Percentiles rank a stretch among this genome's conserved stretches.
These are phyloP conservation scores for Chorisops tibialis DNA, from an alignment of 2,888 invertebrate genomes.

Conservation along the genomic window DNA sequence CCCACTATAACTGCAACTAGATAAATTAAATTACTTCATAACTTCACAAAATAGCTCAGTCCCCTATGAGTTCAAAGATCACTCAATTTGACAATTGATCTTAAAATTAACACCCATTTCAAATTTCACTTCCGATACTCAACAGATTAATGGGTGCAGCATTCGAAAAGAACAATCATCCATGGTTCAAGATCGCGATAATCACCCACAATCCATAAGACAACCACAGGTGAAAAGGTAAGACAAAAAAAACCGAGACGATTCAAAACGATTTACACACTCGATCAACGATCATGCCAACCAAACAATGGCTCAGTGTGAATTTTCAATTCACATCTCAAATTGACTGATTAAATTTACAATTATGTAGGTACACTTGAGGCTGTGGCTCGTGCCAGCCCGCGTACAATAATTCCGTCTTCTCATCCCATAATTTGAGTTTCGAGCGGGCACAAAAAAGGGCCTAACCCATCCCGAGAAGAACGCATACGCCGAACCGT, in stretches of 20 bases:
- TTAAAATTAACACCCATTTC: too few species aligned
- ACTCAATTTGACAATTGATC: too few species aligned
- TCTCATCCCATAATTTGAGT: conserved; percentile 16
- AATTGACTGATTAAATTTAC: conserved; percentile 25
- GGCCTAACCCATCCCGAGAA: conserved; percentile 12
- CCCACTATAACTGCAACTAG: too few species aligned
- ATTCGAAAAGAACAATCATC: too few species aligned
- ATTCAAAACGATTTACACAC: conserved; percentile 16
- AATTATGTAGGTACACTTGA: conserved; percentile 21
- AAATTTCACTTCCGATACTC: too few species aligned
- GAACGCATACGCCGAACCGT: background rate
- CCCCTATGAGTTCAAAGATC: too few species aligned
- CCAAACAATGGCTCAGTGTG: conserved; percentile 17
- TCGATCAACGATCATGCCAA: background rate
- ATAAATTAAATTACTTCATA: too few species aligned
- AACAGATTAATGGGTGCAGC: too few species aligned
- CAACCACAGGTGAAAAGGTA: too few species aligned
- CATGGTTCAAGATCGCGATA: too few species aligned
- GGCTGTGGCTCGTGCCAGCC: conserved; percentile 23
- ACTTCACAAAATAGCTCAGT: too few species aligned
- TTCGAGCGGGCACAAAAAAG: conserved; percentile 14
- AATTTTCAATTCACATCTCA: conserved; percentile 24
- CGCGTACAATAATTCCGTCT: conserved; percentile 3
- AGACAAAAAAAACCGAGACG: background rate
- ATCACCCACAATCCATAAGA: too few species aligned